Conservation (phyloP, 1,140 invertebrate genomes). For the Batillaria attramentaria region DNA sequence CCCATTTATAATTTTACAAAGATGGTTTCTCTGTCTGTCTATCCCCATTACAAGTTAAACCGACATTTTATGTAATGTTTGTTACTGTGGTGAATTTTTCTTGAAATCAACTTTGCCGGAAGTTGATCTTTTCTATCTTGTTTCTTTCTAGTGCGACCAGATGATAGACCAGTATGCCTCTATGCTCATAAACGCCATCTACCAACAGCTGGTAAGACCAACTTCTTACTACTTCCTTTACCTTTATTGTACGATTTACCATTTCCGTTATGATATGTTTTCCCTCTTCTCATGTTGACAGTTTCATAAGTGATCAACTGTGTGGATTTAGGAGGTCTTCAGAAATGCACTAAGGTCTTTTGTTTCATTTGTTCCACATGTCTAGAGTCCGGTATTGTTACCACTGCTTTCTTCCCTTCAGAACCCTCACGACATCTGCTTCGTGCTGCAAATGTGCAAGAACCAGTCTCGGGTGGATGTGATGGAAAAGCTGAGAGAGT, state of each 20-base stretch:
- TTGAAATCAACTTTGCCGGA: too few species aligned
- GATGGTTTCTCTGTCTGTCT: not conserved
- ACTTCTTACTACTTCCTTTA: not conserved
- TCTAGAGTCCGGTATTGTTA: not conserved
- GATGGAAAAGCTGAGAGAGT: not conserved
- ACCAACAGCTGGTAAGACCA: not conserved
- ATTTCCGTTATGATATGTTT: not conserved
- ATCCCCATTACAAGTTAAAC: not conserved
- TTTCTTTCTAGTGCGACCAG: slow-evolving; percentile 8
- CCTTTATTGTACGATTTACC: not conserved
- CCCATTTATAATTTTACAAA: not conserved
- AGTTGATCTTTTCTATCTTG: too few species aligned
- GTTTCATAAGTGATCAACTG: not conserved
- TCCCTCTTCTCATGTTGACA: not conserved
- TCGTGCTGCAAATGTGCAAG: not conserved
- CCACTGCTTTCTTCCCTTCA: not conserved
- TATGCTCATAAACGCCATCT: not conserved
- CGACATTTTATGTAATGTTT: not conserved
- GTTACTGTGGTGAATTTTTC: not conserved
- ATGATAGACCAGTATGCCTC: not conserved
- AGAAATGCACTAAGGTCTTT: not conserved
- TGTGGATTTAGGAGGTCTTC: not conserved
- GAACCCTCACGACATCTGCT: not conserved
- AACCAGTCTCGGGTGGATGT: not conserved
- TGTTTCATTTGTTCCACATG: not conserved